Conservation (phyloP, 2,113 vertebrate species). For the Burhinus oedicnemus region DNA sequence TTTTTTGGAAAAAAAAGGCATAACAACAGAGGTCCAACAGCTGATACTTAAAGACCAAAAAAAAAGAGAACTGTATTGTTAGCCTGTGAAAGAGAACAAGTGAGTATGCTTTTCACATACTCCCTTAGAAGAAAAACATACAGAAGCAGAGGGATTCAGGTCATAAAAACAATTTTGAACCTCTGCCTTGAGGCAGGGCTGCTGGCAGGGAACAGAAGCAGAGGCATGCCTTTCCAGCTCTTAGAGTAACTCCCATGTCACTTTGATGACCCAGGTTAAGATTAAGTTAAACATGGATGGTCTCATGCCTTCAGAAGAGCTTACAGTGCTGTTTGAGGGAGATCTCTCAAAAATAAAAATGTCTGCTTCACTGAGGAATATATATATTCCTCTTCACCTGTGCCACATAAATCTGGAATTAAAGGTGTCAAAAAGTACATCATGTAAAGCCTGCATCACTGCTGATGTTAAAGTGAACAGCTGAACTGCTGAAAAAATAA, state of each 20-base stretch:
- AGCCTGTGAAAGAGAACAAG: neutral
- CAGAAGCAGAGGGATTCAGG: neutral
- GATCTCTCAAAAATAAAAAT: neutral
- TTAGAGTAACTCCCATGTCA: neutral
- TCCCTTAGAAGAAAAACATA: neutral
- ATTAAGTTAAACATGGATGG: neutral
- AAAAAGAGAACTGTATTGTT: neutral
- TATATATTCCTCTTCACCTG: neutral
- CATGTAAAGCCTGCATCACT: neutral
- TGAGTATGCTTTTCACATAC: neutral
- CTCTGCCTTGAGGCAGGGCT: neutral
- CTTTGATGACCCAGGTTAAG: neutral
- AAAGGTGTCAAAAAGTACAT: neutral
- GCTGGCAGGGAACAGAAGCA: neutral
- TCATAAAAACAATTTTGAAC: neutral
- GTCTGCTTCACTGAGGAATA: neutral
- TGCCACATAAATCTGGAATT: neutral
- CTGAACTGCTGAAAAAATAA: slow-evolving; percentile 1
- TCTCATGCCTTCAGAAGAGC: neutral
- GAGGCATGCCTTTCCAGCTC: neutral
- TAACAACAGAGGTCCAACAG: neutral
- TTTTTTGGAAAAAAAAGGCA: accelerated
- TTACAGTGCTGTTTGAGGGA: neutral
- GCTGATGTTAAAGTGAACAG: neutral
- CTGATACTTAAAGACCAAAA: neutral